phyloP scores from a whole-genome alignment of 2,888 invertebrate genomes.

The Cryptosula pallasiana region DNA sequence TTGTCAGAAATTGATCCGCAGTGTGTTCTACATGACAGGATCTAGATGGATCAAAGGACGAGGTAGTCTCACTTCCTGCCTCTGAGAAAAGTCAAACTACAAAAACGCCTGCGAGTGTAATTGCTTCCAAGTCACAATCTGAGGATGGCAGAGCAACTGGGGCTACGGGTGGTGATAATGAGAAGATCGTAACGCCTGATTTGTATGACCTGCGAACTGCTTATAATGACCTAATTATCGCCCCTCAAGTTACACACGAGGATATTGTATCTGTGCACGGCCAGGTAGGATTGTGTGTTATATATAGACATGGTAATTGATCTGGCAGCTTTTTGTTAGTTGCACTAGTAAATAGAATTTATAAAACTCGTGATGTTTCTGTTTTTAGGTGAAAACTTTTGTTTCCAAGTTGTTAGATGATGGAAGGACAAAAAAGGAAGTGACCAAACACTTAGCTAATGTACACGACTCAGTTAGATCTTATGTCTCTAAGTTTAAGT shows the following conservation, averaged over 20 bases:
- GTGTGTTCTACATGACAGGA: too few relatives aligned
- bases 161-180: neutral
- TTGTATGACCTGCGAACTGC: constrained; percentile 31
- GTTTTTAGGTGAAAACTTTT: constrained; percentile 18
- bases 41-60: too few relatives aligned
- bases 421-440: constrained; percentile 5
- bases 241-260: constrained; percentile 39
- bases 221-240: constrained; percentile 40
- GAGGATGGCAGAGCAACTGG: neutral
- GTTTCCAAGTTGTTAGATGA: constrained; percentile 22
- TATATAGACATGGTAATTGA: neutral
- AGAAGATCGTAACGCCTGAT: neutral
- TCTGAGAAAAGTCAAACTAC: too few relatives aligned
- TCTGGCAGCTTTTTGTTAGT: constrained; percentile 9
- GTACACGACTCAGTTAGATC: constrained; percentile 7
- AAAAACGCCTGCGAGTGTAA: too few relatives aligned
- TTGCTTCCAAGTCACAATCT: too few relatives aligned
- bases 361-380: neutral
- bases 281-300: constrained; percentile 27
- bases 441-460: constrained; percentile 2
- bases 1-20: too few relatives aligned
- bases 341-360: neutral
- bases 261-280: constrained; percentile 43
- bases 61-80: too few relatives aligned
- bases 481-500: neutral